phyloP scores from a whole-genome alignment of 2,797 vertebrate species.

The Lutjanus argentimaculatus region DNA sequence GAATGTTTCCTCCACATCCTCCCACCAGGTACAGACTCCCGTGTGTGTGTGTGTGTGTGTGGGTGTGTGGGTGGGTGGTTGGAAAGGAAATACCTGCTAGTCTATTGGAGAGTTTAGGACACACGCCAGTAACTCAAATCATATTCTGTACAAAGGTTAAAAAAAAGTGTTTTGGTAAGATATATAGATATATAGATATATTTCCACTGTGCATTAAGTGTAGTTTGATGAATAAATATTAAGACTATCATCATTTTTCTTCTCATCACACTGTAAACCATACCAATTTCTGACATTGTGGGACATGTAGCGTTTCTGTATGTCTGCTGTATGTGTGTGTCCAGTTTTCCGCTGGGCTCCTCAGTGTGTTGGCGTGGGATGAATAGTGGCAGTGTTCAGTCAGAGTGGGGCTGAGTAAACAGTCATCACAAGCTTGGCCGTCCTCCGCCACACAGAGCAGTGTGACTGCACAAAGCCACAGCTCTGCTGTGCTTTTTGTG shows the following conservation, averaged over 20 bases:
- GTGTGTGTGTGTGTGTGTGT: slow-evolving; percentile 29
- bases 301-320: slow-evolving; percentile 14
- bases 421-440: slow-evolving; percentile 67
- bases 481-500: slow-evolving; percentile 19
- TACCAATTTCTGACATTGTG: slow-evolving; percentile 8
- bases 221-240: background rate
- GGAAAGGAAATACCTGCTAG: background rate
- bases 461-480: slow-evolving; percentile 38
- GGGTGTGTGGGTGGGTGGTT: too few species aligned
- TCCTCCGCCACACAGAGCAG: slow-evolving; percentile 34
- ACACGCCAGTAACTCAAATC: background rate
- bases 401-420: slow-evolving; percentile 77
- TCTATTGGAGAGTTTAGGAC: too few species aligned
- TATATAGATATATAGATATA: too few species aligned
- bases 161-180: too few species aligned
- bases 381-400: slow-evolving; percentile 80
- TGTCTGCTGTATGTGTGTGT: slow-evolving; percentile 37
- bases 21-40: slow-evolving; percentile 23
- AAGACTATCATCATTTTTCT: background rate
- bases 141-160: background rate
- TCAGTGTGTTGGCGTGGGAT: slow-evolving; percentile 57
- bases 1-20: slow-evolving; percentile 25
- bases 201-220: background rate
- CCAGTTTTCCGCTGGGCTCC: slow-evolving; percentile 48
- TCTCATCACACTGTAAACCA: background rate